Conservation (phyloP, 2,113 vertebrate species). For the Acanthochromis polyacanthus region DNA sequence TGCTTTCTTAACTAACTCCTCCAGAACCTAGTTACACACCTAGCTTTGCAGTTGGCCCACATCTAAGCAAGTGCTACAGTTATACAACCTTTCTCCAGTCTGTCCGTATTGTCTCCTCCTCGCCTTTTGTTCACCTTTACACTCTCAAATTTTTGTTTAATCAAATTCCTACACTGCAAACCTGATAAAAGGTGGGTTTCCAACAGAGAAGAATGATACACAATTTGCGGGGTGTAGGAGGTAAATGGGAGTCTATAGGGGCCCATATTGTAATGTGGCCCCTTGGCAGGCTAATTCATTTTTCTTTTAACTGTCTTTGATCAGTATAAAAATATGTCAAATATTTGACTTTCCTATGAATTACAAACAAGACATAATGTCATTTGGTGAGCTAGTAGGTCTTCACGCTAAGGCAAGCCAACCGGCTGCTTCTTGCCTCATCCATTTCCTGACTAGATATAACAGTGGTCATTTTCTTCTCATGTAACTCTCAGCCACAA, state of each 20-base stretch:
- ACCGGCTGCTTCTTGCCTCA: no score
- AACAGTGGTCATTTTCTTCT: no score
- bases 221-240: not conserved
- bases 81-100: not conserved
- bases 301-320: not conserved
- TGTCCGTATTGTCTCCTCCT: not conserved
- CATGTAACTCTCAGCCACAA: no score
- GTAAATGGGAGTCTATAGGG: not conserved
- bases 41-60: no score
- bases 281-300: not conserved
- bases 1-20: no score
- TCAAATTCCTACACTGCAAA: not conserved
- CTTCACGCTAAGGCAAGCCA: no score
- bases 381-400: no score
- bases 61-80: no score
- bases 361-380: no score
- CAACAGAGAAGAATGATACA: not conserved
- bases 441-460: no score
- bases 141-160: not conserved
- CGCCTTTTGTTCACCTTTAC: not conserved
- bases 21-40: no score
- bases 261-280: not conserved
- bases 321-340: slow-evolving; percentile 28
- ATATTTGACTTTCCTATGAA: slow-evolving; percentile 15
- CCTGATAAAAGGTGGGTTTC: not conserved